phyloP scores from a whole-genome alignment of 2,113 vertebrate species.

The Periophthalmodon schlosseri region DNA sequence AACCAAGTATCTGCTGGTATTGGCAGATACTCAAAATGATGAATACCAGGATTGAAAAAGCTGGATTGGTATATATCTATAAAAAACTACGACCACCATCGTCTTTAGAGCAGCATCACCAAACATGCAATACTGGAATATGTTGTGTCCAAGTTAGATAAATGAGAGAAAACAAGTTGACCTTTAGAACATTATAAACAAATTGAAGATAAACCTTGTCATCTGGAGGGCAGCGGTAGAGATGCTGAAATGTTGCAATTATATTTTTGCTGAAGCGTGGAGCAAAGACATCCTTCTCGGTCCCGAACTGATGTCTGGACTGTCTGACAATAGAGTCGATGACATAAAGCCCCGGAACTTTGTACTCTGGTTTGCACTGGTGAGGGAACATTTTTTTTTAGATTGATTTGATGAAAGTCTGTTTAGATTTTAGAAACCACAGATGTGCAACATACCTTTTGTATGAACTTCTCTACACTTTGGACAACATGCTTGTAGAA shows the following conservation, averaged over 20 bases:
- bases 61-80: too few relatives aligned
- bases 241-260: conserved; percentile 95
- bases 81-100: neutral
- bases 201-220: conserved; percentile 85
- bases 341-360: conserved; percentile 97
- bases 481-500: conserved; percentile 99
- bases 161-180: neutral
- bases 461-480: conserved; percentile 98
- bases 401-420: neutral
- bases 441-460: conserved; percentile 83
- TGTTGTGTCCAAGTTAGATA: neutral
- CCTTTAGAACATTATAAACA: neutral
- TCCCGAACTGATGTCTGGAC: conserved; percentile 97
- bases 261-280: conserved; percentile 99
- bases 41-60: neutral
- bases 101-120: neutral
- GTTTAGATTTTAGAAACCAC: neutral
- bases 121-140: neutral
- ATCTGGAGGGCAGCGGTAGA: conserved; percentile 96
- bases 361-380: conserved; percentile 99
- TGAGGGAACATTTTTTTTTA: neutral
- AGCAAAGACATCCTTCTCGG: conserved; percentile 97
- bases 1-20: too few relatives aligned
- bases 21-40: too few relatives aligned
- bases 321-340: conserved; percentile 98